These are phyloP conservation scores for Popillia japonica DNA, from an alignment of 1,140 invertebrate genomes.

Conservation along the genomic window DNA sequence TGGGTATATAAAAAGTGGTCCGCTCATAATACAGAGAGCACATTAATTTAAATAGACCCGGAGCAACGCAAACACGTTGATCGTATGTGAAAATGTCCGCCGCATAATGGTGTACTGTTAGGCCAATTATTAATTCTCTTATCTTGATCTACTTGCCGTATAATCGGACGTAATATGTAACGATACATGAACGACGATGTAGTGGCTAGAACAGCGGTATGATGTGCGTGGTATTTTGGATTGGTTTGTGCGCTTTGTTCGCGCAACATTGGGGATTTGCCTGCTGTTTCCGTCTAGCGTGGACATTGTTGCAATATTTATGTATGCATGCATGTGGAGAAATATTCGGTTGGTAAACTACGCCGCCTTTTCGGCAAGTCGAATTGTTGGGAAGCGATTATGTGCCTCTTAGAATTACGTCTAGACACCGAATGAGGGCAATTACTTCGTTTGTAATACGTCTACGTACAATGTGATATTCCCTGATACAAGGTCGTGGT, in stretches of 20 bases:
- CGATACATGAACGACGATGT: conserved; percentile 26
- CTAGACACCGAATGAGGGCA: conserved; percentile 17
- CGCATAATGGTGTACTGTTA: conserved; percentile 29
- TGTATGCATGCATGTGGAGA: conserved; percentile 13
- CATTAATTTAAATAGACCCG: conserved; percentile 31
- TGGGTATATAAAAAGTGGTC: conserved; percentile 25
- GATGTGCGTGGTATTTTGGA: not conserved
- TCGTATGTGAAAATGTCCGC: conserved; percentile 30
- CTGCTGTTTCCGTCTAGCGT: not conserved
- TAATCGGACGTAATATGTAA: conserved; percentile 31
- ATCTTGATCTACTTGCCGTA: conserved; percentile 31
- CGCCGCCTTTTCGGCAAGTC: conserved; percentile 17
- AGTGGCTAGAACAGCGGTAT: not conserved
- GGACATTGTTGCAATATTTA: conserved; percentile 19
- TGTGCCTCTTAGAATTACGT: conserved; percentile 28
- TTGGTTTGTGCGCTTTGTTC: not conserved
- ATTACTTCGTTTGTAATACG: conserved; percentile 10
- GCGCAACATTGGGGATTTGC: not conserved
- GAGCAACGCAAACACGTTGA: conserved; percentile 30
- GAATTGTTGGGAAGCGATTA: conserved; percentile 24
- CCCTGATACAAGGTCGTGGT: not conserved
- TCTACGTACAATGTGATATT: not conserved
- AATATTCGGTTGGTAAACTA: conserved; percentile 18
- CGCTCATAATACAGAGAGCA: conserved; percentile 28
- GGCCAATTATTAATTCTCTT: conserved; percentile 31